These are phyloP conservation scores for Philaethria dido DNA, from an alignment of 2,888 invertebrate genomes.

Conservation along the genomic window DNA sequence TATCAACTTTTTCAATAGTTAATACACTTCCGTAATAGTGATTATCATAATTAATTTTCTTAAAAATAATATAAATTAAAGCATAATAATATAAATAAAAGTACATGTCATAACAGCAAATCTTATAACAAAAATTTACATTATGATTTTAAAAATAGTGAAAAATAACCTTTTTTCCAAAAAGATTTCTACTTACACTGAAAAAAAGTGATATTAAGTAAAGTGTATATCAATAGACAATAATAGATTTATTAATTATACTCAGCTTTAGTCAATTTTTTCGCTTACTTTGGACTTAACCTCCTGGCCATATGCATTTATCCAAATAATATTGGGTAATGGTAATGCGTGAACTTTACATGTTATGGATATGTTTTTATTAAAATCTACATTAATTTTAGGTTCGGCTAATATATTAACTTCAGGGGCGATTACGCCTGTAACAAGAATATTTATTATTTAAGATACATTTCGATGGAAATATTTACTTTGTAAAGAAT, in stretches of 20 bases:
- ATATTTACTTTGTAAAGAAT: no score
- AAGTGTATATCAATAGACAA: not conserved
- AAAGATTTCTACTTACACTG: no score
- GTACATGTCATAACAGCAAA: no score
- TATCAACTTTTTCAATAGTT: conserved; percentile 10
- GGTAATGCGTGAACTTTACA: conserved; percentile 39
- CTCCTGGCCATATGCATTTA: conserved; percentile 21
- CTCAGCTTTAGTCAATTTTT: not conserved
- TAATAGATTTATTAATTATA: not conserved
- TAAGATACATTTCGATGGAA: not conserved
- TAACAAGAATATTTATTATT: not conserved
- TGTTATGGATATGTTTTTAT: conserved; percentile 29
- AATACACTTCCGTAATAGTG: conserved; percentile 23
- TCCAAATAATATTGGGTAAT: conserved; percentile 39
- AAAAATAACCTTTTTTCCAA: no score
- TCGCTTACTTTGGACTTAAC: conserved; percentile 28
- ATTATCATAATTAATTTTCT: conserved; percentile 11
- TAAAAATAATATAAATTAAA: not conserved
- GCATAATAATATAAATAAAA: no score
- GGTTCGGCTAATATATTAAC: conserved; percentile 18
- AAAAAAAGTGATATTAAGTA: not conserved
- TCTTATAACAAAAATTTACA: no score
- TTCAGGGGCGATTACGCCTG: conserved; percentile 11
- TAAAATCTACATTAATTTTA: conserved; percentile 22
- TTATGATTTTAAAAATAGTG: no score